Conservation (phyloP, 2,797 vertebrate genomes). For the Centropyge bicolor region DNA sequence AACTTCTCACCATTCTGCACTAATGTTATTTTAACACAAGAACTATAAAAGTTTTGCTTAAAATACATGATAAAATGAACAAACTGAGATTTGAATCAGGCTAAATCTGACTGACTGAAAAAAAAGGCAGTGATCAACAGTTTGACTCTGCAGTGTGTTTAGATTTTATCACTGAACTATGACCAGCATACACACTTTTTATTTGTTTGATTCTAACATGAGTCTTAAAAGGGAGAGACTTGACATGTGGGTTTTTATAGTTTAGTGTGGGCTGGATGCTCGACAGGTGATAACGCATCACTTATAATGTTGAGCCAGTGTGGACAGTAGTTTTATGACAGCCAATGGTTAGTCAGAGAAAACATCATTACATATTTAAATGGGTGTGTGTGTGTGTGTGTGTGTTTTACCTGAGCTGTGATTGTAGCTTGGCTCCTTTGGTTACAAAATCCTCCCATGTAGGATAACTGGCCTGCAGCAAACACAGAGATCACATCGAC, state of each 20-base stretch:
- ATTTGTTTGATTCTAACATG: not conserved
- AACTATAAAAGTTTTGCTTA: not conserved
- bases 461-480: slow-evolving; percentile 87
- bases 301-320: not conserved
- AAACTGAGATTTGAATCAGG: not conserved
- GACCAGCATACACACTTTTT: not conserved
- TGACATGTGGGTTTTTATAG: not conserved
- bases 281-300: not conserved
- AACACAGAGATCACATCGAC: slow-evolving; percentile 42
- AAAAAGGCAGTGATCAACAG: not conserved
- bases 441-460: slow-evolving; percentile 90
- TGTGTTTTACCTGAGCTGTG: slow-evolving; percentile 86
- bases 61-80: not conserved
- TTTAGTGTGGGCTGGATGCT: not conserved
- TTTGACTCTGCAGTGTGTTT: too few relatives aligned
- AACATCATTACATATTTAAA: too few relatives aligned
- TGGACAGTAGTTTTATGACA: not conserved
- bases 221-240: not conserved
- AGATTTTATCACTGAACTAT: not conserved
- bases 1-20: not conserved
- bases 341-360: too few relatives aligned
- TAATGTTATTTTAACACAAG: not conserved
- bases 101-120: not conserved
- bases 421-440: slow-evolving; percentile 89
- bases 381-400: not conserved